These are phyloP conservation scores for Elephas maximus DNA, from an alignment of 2,113 vertebrate genomes.

Conservation along the genomic window DNA sequence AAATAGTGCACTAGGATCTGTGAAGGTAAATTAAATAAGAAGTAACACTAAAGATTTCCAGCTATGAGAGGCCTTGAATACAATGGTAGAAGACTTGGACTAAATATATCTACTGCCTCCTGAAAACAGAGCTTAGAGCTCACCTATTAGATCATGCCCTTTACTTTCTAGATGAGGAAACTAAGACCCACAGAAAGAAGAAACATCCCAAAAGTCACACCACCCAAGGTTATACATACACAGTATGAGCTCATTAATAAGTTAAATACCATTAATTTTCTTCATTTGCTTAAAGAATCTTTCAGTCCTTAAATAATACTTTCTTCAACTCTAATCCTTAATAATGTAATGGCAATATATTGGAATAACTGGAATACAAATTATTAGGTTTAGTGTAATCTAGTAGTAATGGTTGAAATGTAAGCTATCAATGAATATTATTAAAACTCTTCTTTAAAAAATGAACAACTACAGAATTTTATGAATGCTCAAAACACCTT, in stretches of 20 bases:
- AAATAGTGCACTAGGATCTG: not conserved
- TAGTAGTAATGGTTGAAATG: not conserved
- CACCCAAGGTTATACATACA: not conserved
- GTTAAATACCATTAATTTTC: not conserved
- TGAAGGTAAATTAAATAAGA: slow-evolving; percentile 27
- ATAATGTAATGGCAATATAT: not conserved
- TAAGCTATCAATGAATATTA: not conserved
- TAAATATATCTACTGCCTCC: not conserved
- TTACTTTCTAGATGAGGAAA: slow-evolving; percentile 33
- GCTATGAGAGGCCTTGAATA: not conserved
- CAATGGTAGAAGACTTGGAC: not conserved
- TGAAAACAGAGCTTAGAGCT: not conserved
- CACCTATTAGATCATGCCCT: not conserved
- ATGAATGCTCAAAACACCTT: slow-evolving; percentile 16
- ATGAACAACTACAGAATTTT: slow-evolving; percentile 2
- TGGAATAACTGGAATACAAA: slow-evolving; percentile 35
- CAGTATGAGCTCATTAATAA: not conserved
- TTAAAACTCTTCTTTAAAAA: slow-evolving; percentile 54
- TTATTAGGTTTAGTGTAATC: not conserved
- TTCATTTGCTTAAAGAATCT: not conserved
- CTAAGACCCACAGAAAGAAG: not conserved
- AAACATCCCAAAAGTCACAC: not conserved
- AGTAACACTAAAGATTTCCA: not conserved
- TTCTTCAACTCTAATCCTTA: not conserved
- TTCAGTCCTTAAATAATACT: not conserved